These are phyloP conservation scores for Listronotus bonariensis DNA, from an alignment of 1,140 invertebrate genomes.

Conservation along the genomic window DNA sequence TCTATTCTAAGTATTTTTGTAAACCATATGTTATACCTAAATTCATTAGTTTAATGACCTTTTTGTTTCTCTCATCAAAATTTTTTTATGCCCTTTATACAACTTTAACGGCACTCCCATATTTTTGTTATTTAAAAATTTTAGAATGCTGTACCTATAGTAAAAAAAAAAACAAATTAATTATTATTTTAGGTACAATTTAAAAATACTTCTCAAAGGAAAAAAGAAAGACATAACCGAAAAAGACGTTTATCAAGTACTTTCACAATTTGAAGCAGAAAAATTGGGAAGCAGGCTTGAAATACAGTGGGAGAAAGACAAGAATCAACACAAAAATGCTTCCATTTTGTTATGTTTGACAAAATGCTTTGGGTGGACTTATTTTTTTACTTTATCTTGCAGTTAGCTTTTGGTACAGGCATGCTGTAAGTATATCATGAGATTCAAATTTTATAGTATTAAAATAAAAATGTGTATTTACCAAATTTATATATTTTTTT, in stretches of 20 bases:
- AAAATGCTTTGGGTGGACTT: constrained; percentile 30
- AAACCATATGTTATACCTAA: too few relatives aligned
- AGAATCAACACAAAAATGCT: constrained; percentile 26
- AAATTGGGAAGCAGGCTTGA: constrained; percentile 33
- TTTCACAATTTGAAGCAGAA: constrained; percentile 19
- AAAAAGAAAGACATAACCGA: constrained; percentile 30
- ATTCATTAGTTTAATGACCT: too few relatives aligned
- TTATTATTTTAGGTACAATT: constrained; percentile 36
- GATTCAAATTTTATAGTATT: too few relatives aligned
- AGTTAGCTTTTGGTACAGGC: constrained; percentile 20
- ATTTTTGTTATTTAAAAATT: too few relatives aligned
- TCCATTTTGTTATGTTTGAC: constrained; percentile 14
- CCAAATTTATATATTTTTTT: too few relatives aligned
- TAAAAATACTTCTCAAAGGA: constrained; percentile 24
- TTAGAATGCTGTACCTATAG: too few relatives aligned
- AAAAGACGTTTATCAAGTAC: constrained; percentile 35
- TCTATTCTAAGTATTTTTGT: too few relatives aligned
- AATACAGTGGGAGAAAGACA: constrained; percentile 23
- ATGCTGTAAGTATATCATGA: constrained; percentile 31
- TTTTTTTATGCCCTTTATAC: too few relatives aligned
- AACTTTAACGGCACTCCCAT: too few relatives aligned
- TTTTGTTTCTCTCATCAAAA: too few relatives aligned
- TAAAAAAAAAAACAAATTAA: too few relatives aligned
- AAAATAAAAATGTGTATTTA: too few relatives aligned
- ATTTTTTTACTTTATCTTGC: constrained; percentile 20